Base-by-base conservation (phyloP, 1,140 invertebrate genomes). In the Campoletis sonorensis region DNA sequence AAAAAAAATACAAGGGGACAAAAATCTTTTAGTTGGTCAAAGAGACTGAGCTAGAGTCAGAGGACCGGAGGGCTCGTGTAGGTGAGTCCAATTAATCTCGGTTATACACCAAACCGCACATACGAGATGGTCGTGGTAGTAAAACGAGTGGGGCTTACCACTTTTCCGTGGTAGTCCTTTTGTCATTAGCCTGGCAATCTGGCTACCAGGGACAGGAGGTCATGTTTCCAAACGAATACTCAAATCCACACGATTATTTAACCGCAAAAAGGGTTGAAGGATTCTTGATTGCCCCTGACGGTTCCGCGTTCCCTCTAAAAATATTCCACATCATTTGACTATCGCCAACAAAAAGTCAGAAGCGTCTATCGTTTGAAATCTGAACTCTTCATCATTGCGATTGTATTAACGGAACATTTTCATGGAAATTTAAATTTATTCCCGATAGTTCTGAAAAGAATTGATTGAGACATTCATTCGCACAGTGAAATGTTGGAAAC, bases 71-170 rank as follows among this genome's bases (percentile, higher is more conserved):
- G 30, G 30, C 30, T 30, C 67, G 27, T 54, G 30, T 77, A 37
- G 27, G 51, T 18, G 51, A 33, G 27, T 37, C 21, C 30, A 77
- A 77, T 77, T 61, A 77, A 77, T 77, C 27, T 77, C 54, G 75
- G 54, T 77, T 37, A 77, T 77, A 27, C 30, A 37, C 51, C n/a
- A 77, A 77, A 77, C 75, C 75, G 75, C 75, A 61, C n/a, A 77
- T 64, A 77, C 8, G 75, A 77, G 49, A 30, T 77, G 18, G 26
- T 37, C 45, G 49, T 75, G 72, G 16, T 49, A 30, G 49, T 54
- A 49, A 77, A 77, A 64, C 54, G 54, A 77, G 75, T 30, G 26
- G 15, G 75, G 75, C 51, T 77, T 23, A 77, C 75, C 75, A 77
- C 75, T 58, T 77, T 61, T 77, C 26, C 49, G 30, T 64, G 54